Base-by-base conservation (phyloP, 1,140 invertebrate genomes). In the Diuraphis noxia region DNA sequence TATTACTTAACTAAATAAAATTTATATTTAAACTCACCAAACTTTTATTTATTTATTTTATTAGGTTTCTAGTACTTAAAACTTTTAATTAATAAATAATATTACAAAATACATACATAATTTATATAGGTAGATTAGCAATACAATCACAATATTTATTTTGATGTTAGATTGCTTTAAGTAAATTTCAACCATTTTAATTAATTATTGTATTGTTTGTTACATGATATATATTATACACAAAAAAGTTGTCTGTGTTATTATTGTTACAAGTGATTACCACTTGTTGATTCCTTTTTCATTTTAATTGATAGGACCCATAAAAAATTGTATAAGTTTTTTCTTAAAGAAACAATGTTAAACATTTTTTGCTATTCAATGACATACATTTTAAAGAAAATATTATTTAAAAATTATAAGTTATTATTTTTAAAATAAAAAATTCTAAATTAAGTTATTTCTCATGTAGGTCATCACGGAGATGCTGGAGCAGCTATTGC, bases 401-500 rank as follows among this genome's bases (percentile, higher is more conserved):
- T 40, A 30, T 2, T 84, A 43, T 84, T 77, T 34, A 19, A 86
- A 77, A 34, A 43, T 46, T 17, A 38, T 81, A 90, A 56, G 92
- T 92, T 88, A 88, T 92, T 36, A 25, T 81, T 81, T 81, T n/a
- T 43, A 17, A n/a, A 1, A n/a, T n/a, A 17, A 63, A 43, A 84
- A 23, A n/a, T 43, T 40, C 6, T 17, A 46, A 43, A 85, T n/a
- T n/a, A 13, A 43, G 7, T 84, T 84, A 86, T 49, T 85, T 85
- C 0, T 85, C n/a, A 34, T 92, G 10, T 92, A 97, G 98, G 99
- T 89, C 98, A 99, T 94, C 99, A 99, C 94, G 99, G 99, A 89
- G 99, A 99, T 94, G 95, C 94, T 92, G 99, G 99, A 92, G 99
- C 99, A 23, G 94, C 96, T 88, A 97, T 98, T 92, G 98, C 99